phyloP scores from a whole-genome alignment of 2,888 invertebrate genomes.

The Gymnoscelis rufifasciata region DNA sequence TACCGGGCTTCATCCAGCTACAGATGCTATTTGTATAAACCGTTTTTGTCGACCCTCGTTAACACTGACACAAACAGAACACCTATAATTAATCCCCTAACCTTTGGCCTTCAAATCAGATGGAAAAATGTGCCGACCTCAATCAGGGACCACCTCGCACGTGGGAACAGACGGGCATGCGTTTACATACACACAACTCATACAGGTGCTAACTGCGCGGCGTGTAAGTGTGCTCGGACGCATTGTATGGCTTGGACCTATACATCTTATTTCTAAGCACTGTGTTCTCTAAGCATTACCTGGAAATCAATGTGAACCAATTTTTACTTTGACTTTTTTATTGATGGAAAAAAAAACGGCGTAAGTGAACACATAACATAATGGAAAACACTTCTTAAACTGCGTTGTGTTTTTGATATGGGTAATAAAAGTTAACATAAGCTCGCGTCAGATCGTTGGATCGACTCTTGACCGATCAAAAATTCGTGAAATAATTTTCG shows the following conservation, averaged over 20 bases:
- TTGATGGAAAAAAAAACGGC: too few species aligned
- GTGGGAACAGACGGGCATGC: background rate
- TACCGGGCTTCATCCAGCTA: background rate
- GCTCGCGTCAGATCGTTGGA: too few species aligned
- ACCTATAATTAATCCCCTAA: slow-evolving; percentile 4
- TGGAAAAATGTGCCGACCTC: slow-evolving; percentile 16
- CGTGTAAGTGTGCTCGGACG: background rate
- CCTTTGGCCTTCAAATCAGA: slow-evolving; percentile 13
- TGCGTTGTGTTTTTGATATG: too few species aligned
- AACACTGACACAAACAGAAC: slow-evolving; percentile 3
- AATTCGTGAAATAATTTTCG: too few species aligned
- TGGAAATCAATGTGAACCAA: too few species aligned
- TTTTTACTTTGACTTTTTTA: too few species aligned
- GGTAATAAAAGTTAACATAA: too few species aligned
- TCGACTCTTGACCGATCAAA: too few species aligned
- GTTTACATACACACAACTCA: background rate
- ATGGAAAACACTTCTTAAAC: too few species aligned
- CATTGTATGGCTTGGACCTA: background rate
- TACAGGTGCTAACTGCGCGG: background rate
- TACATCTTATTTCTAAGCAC: too few species aligned
- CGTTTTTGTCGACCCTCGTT: background rate
- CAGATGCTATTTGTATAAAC: background rate
- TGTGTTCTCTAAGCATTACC: too few species aligned
- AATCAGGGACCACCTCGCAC: slow-evolving; percentile 19
- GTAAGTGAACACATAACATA: too few species aligned